Percentiles rank a stretch among this genome's conserved stretches.
Evolutionary conservation across 2,797 vertebrate species (phyloP).

Genomic region (Rhabdophis nuchalis): DNA sequence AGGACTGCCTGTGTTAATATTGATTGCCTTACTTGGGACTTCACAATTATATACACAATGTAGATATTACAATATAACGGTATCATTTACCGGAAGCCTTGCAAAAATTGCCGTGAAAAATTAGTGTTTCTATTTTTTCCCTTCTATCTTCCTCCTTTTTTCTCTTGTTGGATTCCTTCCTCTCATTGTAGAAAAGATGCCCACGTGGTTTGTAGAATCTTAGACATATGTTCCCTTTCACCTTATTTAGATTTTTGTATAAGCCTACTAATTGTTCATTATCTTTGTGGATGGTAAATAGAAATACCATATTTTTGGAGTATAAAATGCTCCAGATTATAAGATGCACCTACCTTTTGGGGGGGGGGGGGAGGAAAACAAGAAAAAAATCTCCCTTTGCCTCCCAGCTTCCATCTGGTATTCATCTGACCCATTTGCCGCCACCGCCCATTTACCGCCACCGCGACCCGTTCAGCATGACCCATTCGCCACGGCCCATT

Average conservation of each 20-base stretch:
- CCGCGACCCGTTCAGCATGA: too few species aligned
- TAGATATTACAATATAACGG: not conserved
- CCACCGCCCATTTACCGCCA: too few species aligned
- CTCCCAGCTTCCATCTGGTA: too few species aligned
- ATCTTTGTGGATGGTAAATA: not conserved
- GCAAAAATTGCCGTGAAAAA: not conserved
- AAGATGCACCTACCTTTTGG: too few species aligned
- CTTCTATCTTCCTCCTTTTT: not conserved
- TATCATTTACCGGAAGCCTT: not conserved
- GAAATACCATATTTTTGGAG: too few species aligned
- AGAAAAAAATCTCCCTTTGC: too few species aligned
- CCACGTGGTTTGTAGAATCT: not conserved
- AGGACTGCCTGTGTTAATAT: not conserved
- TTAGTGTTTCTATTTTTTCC: not conserved
- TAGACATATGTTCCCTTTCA: not conserved
- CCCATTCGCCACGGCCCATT: too few species aligned
- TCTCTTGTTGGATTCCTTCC: not conserved
- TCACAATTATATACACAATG: not conserved
- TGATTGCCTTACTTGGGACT: not conserved
- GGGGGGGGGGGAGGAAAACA: too few species aligned
- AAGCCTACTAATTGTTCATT: not conserved
- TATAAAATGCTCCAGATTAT: too few species aligned
- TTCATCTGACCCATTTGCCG: too few species aligned
- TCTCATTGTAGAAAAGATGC: not conserved
- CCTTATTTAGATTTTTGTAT: not conserved